Percentiles rank a stretch among this genome's conserved stretches.
Evolutionary conservation across 2,113 vertebrate genomes (phyloP).

Genomic region (Tragelaphus imberbis): DNA sequence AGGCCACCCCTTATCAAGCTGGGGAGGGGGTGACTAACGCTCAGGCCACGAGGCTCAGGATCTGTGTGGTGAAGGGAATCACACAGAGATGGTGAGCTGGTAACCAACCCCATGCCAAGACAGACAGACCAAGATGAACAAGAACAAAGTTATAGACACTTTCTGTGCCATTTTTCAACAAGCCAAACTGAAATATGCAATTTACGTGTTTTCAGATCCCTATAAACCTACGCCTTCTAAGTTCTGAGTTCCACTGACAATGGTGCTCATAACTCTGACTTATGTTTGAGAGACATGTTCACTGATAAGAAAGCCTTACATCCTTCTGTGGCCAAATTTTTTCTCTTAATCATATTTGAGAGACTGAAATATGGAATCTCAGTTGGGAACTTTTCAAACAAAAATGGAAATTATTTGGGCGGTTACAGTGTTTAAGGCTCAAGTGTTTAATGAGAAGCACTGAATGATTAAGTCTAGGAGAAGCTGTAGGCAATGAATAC

Average conservation of each 20-base stretch:
- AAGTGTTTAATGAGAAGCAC: background rate
- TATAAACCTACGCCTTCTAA: background rate
- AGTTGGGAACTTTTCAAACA: background rate
- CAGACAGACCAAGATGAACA: background rate
- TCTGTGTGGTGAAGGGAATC: background rate
- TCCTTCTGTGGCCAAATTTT: background rate
- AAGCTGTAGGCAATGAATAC: conserved; percentile 65
- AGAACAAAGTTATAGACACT: conserved; percentile 19
- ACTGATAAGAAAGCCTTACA: background rate
- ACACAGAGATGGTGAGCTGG: background rate
- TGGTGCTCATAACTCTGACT: background rate
- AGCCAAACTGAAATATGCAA: background rate
- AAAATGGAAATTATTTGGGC: conserved; percentile 39
- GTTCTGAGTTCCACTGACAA: background rate
- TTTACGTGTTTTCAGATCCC: background rate
- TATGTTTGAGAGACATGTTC: background rate
- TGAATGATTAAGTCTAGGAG: background rate
- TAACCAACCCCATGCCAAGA: background rate
- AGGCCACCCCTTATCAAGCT: no score
- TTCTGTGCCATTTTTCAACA: background rate
- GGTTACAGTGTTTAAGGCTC: background rate
- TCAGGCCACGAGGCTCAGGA: background rate
- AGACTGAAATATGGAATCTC: background rate
- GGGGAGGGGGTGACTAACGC: rapidly evolving
- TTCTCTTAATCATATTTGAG: background rate